Percentiles rank a stretch among this genome's conserved stretches.
Conservation (phyloP, 2,888 invertebrate genomes). For the Drosophila pseudotalamancana region DNA sequence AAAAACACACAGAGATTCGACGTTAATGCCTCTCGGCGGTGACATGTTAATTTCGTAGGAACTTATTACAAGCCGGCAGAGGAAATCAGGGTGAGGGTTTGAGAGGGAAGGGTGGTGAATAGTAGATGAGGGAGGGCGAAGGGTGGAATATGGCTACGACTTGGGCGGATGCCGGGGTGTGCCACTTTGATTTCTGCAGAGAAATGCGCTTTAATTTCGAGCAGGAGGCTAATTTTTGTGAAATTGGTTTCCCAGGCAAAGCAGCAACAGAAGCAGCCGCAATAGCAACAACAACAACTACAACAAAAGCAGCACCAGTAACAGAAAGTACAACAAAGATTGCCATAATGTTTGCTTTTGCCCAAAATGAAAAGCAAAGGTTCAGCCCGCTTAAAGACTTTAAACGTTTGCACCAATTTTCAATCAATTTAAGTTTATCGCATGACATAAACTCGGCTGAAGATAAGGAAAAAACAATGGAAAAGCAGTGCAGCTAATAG, state of each 20-base stretch:
- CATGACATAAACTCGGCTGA: slow-evolving; percentile 27
- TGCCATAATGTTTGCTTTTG: slow-evolving; percentile 10
- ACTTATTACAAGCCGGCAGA: slow-evolving; percentile 58
- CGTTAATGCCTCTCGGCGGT: slow-evolving; percentile 71
- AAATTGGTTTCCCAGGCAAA: slow-evolving; percentile 54
- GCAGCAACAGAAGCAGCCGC: not conserved
- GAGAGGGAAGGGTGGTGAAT: not conserved
- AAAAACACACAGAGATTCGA: not conserved
- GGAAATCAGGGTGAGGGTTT: not conserved
- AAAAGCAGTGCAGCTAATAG: too few species aligned
- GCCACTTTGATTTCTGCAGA: slow-evolving; percentile 61
- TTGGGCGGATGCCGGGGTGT: slow-evolving; percentile 7
- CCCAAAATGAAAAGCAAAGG: not conserved
- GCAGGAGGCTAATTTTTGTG: slow-evolving; percentile 64
- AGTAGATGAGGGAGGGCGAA: too few species aligned
- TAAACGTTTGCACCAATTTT: slow-evolving; percentile 24
- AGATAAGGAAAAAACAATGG: not conserved
- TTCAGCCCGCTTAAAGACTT: slow-evolving; percentile 32
- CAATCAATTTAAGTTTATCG: slow-evolving; percentile 70
- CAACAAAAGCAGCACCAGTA: too few species aligned
- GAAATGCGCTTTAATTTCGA: slow-evolving; percentile 62
- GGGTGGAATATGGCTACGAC: not conserved
- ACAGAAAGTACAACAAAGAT: slow-evolving; percentile 6
- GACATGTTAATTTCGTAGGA: slow-evolving; percentile 72
- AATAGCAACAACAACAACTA: too few species aligned